A percentile compares a stretch with the other conserved stretches of the same genome.
Evolutionary conservation across 2,888 invertebrate genomes (phyloP).

Genomic region (Ophraella communa): DNA sequence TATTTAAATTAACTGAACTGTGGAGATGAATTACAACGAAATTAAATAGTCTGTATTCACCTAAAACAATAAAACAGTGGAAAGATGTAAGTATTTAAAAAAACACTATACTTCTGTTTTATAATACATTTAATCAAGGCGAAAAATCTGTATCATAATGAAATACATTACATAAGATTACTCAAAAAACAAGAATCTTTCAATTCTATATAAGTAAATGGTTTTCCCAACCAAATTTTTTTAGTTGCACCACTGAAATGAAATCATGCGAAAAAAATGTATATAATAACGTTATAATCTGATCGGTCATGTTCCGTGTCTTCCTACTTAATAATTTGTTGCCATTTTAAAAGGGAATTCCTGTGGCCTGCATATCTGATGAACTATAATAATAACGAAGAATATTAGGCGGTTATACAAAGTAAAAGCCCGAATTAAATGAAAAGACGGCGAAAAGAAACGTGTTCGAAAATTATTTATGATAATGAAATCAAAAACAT

Average conservation of each 20-base stretch:
- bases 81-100: too few species aligned
- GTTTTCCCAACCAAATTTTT: too few species aligned
- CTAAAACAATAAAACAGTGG: too few species aligned
- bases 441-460: neutral
- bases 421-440: neutral
- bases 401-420: neutral
- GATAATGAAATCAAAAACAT: neutral
- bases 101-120: too few species aligned
- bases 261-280: constrained; percentile 27
- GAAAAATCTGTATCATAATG: too few species aligned
- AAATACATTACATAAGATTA: too few species aligned
- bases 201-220: too few species aligned
- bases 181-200: too few species aligned
- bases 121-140: too few species aligned
- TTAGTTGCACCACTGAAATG: neutral
- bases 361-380: neutral
- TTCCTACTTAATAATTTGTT: constrained; percentile 10
- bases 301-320: constrained; percentile 18
- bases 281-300: constrained; percentile 16
- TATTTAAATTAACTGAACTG: too few species aligned
- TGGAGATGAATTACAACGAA: too few species aligned
- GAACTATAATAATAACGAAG: constrained; percentile 6
- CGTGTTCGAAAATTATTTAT: neutral
- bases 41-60: too few species aligned
- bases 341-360: constrained; percentile 9